These are phyloP conservation scores for Epinephelus lanceolatus DNA, from an alignment of 2,113 vertebrate genomes.

Conservation along the genomic window DNA sequence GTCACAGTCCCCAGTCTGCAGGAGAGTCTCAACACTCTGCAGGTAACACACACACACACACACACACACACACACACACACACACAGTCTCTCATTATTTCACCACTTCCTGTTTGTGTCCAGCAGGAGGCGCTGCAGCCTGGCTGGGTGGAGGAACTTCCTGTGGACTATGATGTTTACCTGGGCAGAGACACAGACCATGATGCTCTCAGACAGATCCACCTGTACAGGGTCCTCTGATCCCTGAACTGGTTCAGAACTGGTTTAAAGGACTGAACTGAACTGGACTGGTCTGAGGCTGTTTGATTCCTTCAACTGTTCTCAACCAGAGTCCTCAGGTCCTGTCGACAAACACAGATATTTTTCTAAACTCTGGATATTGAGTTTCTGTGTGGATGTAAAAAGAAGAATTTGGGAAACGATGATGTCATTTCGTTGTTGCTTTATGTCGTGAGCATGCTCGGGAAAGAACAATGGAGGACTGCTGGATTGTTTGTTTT, in stretches of 20 bases:
- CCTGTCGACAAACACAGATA: too few relatives aligned
- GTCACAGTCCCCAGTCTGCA: constrained; percentile 91
- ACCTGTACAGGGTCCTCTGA: constrained; percentile 91
- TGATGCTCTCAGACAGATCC: constrained; percentile 90
- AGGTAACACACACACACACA: constrained; percentile 79
- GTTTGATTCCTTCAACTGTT: too few relatives aligned
- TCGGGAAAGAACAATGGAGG: too few relatives aligned
- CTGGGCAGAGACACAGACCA: constrained; percentile 85
- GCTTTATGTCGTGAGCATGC: too few relatives aligned
- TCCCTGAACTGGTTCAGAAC: not conserved
- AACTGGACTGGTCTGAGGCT: not conserved
- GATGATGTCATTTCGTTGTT: too few relatives aligned
- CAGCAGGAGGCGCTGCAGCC: constrained; percentile 82
- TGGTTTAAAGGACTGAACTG: not conserved
- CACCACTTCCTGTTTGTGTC: constrained; percentile 26
- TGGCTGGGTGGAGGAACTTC: constrained; percentile 90
- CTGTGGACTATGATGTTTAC: constrained; percentile 85
- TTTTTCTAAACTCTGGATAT: too few relatives aligned
- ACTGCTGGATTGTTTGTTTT: too few relatives aligned
- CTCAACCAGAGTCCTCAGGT: too few relatives aligned
- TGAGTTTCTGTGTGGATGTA: too few relatives aligned
- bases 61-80: not conserved
- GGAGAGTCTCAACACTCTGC: constrained; percentile 87
- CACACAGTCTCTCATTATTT: not conserved
- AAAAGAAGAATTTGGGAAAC: too few relatives aligned